A percentile compares a stretch with the other conserved stretches of the same genome.
Evolutionary conservation across 2,797 vertebrate species (phyloP).

Genomic region (Thunnus albacares): DNA sequence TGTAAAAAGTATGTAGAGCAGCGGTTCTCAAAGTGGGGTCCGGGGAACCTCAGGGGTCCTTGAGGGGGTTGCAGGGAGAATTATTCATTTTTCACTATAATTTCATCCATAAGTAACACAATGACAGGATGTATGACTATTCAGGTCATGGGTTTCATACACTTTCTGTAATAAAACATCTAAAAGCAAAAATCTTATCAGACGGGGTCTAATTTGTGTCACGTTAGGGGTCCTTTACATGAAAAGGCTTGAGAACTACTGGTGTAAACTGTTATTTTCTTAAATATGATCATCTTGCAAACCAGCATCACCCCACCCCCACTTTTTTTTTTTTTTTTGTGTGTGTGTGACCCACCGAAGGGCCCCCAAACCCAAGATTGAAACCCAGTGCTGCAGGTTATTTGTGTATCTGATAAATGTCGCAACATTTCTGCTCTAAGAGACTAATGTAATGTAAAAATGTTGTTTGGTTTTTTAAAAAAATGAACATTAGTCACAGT

Average conservation of each 20-base stretch:
- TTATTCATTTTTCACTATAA: no score
- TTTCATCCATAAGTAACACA: no score
- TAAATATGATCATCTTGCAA: neutral
- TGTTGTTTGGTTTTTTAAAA: neutral
- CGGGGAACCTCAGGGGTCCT: no score
- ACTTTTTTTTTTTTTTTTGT: neutral
- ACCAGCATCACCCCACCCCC: constrained; percentile 7
- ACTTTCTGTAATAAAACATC: no score
- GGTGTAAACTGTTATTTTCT: neutral
- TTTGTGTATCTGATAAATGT: neutral
- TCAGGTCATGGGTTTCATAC: no score
- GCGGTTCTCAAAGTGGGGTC: no score
- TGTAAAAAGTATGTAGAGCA: neutral
- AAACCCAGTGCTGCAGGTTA: neutral
- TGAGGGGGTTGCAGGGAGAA: no score
- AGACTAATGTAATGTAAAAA: neutral
- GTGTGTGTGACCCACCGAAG: neutral
- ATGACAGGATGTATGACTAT: no score
- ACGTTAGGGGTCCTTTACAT: no score
- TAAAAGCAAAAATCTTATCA: no score
- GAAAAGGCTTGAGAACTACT: no score
- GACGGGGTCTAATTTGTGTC: no score
- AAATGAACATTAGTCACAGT: neutral
- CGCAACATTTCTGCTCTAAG: rapidly evolving
- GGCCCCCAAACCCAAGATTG: neutral